These are phyloP conservation scores for Nomada ruficornis DNA, from an alignment of 2,888 invertebrate species.

Conservation along the genomic window DNA sequence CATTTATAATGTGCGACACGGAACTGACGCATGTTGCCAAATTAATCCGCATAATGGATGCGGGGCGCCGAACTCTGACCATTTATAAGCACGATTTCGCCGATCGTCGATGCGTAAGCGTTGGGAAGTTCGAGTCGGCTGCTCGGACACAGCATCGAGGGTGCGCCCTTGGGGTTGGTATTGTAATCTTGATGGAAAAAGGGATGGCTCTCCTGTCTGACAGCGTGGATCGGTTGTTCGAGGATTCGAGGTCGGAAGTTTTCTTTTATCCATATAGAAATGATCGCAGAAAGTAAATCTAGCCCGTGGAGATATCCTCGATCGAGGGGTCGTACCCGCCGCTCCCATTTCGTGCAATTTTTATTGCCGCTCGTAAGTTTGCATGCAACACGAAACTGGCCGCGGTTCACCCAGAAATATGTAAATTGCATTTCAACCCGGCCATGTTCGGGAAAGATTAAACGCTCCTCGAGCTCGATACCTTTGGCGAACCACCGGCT, in stretches of 20 bases:
- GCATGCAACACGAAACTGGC: background rate
- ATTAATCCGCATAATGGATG: constrained; percentile 57
- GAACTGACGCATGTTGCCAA: constrained; percentile 8
- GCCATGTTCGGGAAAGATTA: background rate
- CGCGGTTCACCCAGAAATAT: background rate
- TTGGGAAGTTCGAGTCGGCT: background rate
- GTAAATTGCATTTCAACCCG: background rate
- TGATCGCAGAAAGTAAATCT: background rate
- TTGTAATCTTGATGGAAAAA: no score
- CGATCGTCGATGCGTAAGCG: background rate
- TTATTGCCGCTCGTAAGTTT: background rate
- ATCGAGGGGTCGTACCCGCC: background rate
- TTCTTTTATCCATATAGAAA: no score
- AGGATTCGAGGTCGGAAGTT: background rate
- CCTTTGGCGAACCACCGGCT: background rate
- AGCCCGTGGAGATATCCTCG: background rate
- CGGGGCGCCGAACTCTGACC: background rate
- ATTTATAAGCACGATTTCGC: constrained; percentile 9
- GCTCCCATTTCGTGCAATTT: background rate
- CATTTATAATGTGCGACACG: constrained; percentile 13
- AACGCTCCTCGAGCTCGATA: background rate
- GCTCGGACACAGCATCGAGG: background rate
- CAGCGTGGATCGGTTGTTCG: background rate
- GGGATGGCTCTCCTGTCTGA: no score
- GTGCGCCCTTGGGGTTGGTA: background rate